These are phyloP conservation scores for Aplochiton taeniatus DNA, from an alignment of 2,797 vertebrate genomes.

Conservation along the genomic window DNA sequence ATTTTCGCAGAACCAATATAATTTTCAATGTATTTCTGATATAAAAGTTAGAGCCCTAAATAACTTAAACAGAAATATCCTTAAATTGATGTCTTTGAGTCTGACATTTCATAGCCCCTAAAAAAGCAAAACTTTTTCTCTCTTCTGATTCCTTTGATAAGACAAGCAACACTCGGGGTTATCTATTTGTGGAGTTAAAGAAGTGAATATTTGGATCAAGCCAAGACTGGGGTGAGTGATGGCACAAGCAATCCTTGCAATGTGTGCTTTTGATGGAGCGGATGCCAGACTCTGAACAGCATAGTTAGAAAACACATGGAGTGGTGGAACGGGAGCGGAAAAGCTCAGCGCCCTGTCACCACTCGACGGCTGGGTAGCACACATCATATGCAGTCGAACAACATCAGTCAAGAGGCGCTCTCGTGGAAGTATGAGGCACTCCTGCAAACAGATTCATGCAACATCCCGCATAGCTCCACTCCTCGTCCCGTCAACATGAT, in stretches of 20 bases:
- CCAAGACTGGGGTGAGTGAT: slow-evolving; percentile 48
- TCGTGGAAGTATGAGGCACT: background rate
- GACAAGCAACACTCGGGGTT: slow-evolving; percentile 4
- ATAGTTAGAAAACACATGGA: slow-evolving; percentile 44
- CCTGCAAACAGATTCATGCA: background rate
- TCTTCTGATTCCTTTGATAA: background rate
- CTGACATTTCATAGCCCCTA: no score
- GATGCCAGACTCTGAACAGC: slow-evolving; percentile 22
- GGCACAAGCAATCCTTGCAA: slow-evolving; percentile 37
- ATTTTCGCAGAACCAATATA: no score
- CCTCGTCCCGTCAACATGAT: background rate
- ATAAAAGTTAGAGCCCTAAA: no score
- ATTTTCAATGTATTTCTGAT: no score
- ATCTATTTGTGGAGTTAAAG: slow-evolving; percentile 41
- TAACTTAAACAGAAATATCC: no score
- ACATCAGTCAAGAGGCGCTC: slow-evolving; percentile 1
- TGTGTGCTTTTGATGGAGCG: slow-evolving; percentile 43
- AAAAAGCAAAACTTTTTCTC: background rate
- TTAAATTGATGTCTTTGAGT: no score
- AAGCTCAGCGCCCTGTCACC: slow-evolving; percentile 4
- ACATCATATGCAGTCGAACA: slow-evolving; percentile 17
- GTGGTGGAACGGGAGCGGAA: slow-evolving; percentile 11
- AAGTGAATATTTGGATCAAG: slow-evolving; percentile 32
- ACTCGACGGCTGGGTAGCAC: slow-evolving; percentile 17
- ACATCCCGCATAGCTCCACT: slow-evolving; percentile 1